A percentile compares a stretch with the other conserved stretches of the same genome.
Conservation (phyloP, 2,797 vertebrate species). For the Chloroceryle amazona region DNA sequence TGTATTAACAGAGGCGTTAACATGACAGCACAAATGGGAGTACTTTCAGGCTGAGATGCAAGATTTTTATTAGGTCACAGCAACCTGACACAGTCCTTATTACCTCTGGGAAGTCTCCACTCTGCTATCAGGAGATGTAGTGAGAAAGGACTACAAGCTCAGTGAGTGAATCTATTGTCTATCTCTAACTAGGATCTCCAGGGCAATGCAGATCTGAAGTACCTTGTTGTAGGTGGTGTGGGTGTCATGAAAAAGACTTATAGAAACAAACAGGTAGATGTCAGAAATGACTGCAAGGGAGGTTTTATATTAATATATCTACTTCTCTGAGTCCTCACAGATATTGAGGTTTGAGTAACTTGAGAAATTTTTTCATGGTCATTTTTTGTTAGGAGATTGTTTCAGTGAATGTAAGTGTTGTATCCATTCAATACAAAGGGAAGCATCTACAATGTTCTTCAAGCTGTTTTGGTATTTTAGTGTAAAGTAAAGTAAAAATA, state of each 20-base stretch:
- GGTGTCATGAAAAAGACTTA: neutral
- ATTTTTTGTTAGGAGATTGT: neutral
- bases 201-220: neutral
- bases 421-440: neutral
- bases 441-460: neutral
- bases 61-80: neutral
- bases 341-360: neutral
- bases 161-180: neutral
- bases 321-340: neutral
- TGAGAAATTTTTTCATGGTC: neutral
- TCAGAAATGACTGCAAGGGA: neutral
- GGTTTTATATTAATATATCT: neutral
- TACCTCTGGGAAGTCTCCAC: neutral
- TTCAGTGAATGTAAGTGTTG: neutral
- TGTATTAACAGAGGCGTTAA: neutral
- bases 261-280: neutral
- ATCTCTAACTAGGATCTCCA: neutral
- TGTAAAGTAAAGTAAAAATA: neutral
- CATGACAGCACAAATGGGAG: neutral
- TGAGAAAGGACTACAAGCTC: neutral
- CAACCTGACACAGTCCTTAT: neutral
- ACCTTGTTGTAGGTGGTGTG: neutral
- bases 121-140: neutral
- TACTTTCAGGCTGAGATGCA: neutral
- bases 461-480: neutral